Evolutionary conservation across 2,113 vertebrate species (phyloP), one percentile per base, ranked within the genome.

Genomic region (Pluvianellus socialis): DNA sequence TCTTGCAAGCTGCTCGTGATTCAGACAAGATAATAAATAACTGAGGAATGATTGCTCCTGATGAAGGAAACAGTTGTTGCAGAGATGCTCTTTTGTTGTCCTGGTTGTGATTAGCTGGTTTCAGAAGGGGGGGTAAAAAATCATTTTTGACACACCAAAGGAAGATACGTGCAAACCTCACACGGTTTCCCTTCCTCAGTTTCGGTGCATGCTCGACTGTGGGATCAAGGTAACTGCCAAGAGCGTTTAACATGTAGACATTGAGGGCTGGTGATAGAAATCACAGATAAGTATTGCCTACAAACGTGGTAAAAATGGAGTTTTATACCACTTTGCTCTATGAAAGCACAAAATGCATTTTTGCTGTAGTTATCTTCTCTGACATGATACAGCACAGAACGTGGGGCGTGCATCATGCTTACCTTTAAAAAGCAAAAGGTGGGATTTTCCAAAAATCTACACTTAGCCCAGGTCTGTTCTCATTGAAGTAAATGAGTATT

Each of bases 11-110:
- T 88, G 42, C 32, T 92, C 2, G 0, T 94, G 93, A 94, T 96
- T 97, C 89, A 44, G 44, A 50, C 18, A 55, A 81, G 86, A 89
- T 90, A 90, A 93, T 95, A 95, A 95, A 86, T 90, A 88, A 88
- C 87, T 68, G 82, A 80, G 84, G 71, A 91, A 75, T 70, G 62
- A 66, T 62, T 81, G 79, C 83, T 53, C 28, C 53, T 83, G 61
- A 58, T 3, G 17, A 93, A 95, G 76, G 82, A 84, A 79, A 52
- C 9, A 12, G 79, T 90, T 94, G 59, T 44, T 88, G 61, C 33
- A 63, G 90, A 84, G 72, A 62, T 85, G 24, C 30, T 74, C 16
- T 68, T 92, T 49, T 27, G 13, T 88, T 92, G 67, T 89, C 59
- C 75, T 75, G 58, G 52, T 85, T 92, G 49, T 93, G 82, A 76